Conservation (phyloP, 2,113 vertebrate genomes). For the Mesembrinibis cayennensis region DNA sequence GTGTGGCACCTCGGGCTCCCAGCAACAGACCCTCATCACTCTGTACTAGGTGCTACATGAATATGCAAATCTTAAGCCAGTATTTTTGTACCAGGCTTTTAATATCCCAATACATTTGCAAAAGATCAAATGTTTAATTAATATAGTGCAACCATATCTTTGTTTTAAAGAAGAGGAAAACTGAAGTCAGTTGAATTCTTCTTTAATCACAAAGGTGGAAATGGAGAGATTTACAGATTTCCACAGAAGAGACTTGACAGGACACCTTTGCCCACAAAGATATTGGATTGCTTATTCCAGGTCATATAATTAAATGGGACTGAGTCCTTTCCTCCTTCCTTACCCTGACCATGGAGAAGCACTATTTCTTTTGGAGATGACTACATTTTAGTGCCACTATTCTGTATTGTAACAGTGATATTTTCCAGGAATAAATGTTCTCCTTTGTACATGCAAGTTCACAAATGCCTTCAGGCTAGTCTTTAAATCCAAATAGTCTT, state of each 20-base stretch:
- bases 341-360: neutral
- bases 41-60: neutral
- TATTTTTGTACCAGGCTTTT: neutral
- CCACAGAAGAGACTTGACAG: neutral
- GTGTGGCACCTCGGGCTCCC: neutral
- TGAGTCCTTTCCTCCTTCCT: neutral
- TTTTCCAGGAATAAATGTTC: neutral
- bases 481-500: neutral
- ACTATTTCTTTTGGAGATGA: neutral
- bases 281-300: neutral
- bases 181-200: neutral
- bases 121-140: neutral
- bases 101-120: neutral
- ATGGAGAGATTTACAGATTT: neutral
- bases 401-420: neutral
- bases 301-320: neutral
- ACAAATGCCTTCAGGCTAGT: neutral
- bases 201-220: neutral
- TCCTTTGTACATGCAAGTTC: accelerated
- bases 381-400: neutral
- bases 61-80: neutral
- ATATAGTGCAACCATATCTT: neutral
- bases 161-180: neutral
- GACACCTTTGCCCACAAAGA: neutral
- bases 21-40: neutral